These are phyloP conservation scores for Sepioteuthis lessoniana DNA, from an alignment of 2,888 invertebrate genomes.

Conservation along the genomic window DNA sequence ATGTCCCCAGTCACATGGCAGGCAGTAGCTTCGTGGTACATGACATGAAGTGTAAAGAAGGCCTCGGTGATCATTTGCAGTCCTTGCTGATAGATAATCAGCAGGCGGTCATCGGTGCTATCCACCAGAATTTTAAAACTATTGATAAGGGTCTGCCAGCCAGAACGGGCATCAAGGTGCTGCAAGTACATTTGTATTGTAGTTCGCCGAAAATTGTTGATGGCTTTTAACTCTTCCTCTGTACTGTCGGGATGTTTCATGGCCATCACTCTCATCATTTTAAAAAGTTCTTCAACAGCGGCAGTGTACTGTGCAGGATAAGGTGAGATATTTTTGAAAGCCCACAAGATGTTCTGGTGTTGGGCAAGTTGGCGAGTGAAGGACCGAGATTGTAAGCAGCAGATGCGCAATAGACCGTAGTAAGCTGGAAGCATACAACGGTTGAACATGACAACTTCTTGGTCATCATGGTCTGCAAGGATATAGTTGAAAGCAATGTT, in stretches of 20 bases:
- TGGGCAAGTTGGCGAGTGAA: slow-evolving; percentile 90
- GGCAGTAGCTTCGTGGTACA: slow-evolving; percentile 94
- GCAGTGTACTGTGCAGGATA: slow-evolving; percentile 93
- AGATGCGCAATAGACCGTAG: slow-evolving; percentile 87
- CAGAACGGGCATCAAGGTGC: slow-evolving; percentile 90
- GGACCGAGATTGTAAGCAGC: slow-evolving; percentile 89
- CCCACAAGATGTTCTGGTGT: slow-evolving; percentile 97
- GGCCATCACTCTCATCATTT: slow-evolving; percentile 91
- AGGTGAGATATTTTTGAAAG: slow-evolving; percentile 96
- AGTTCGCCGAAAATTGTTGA: slow-evolving; percentile 87
- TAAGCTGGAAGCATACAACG: slow-evolving; percentile 91
- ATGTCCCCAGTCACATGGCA: slow-evolving; percentile 89
- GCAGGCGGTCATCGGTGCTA: slow-evolving; percentile 89
- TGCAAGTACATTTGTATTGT: slow-evolving; percentile 91
- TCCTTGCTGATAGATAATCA: slow-evolving; percentile 92
- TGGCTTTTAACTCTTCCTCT: slow-evolving; percentile 86
- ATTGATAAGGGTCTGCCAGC: slow-evolving; percentile 93
- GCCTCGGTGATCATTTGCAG: slow-evolving; percentile 88
- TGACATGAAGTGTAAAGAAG: slow-evolving; percentile 90
- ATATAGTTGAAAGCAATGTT: slow-evolving; percentile 98
- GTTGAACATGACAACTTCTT: slow-evolving; percentile 94
- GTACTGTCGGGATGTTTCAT: slow-evolving; percentile 86
- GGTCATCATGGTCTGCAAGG: slow-evolving; percentile 95
- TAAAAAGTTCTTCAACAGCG: slow-evolving; percentile 92
- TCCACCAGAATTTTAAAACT: slow-evolving; percentile 88